phyloP scores from a whole-genome alignment of 2,888 invertebrate species.

The Coronaproctus castanopsis region DNA sequence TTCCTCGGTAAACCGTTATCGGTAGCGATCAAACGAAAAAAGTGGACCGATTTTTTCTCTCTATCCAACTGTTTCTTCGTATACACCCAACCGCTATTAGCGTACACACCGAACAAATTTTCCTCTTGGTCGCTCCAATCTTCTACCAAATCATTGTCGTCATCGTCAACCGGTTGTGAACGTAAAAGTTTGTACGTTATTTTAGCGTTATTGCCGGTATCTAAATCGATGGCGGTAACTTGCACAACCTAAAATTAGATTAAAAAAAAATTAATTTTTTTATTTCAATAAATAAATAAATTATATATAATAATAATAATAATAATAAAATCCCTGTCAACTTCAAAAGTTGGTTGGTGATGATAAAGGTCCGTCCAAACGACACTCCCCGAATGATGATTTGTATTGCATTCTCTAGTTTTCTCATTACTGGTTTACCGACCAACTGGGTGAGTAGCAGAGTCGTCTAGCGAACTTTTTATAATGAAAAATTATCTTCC shows the following conservation, averaged over 20 bases:
- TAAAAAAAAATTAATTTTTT: constrained; percentile 2
- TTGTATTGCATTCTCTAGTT: too few relatives aligned
- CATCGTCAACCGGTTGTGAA: constrained; percentile 23
- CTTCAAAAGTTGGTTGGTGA: neutral
- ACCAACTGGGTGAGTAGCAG: too few relatives aligned
- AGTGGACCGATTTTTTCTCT: constrained; percentile 54
- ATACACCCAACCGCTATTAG: constrained; percentile 72
- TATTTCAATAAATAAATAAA: neutral
- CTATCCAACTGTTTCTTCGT: constrained; percentile 59
- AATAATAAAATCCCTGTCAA: neutral
- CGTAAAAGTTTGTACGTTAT: constrained; percentile 59
- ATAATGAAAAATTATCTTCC: too few relatives aligned
- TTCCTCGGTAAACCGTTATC: constrained; percentile 78
- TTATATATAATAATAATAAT: neutral
- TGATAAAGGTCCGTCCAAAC: too few relatives aligned
- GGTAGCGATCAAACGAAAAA: constrained; percentile 56
- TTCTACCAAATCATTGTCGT: constrained; percentile 15
- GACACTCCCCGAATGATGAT: too few relatives aligned
- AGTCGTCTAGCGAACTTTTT: too few relatives aligned
- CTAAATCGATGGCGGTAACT: constrained; percentile 75
- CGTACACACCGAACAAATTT: constrained; percentile 52
- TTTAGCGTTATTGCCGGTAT: constrained; percentile 85
- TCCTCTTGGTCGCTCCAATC: constrained; percentile 26
- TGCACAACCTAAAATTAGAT: constrained; percentile 46
- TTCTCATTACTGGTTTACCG: too few relatives aligned